phyloP scores from a whole-genome alignment of 1,140 invertebrate species.

The Uloborus diversus region DNA sequence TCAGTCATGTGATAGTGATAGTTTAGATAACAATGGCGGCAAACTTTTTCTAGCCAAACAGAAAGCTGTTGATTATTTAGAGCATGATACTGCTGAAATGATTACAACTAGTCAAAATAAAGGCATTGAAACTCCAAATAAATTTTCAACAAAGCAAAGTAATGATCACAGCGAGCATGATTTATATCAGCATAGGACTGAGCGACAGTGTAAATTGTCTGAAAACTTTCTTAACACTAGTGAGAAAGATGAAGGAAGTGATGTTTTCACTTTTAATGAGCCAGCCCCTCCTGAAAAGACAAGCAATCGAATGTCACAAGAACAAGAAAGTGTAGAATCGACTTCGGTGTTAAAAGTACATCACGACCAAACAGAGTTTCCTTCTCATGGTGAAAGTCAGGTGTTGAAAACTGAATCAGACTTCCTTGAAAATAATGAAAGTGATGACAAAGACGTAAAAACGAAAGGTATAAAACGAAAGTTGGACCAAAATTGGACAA shows the following conservation, averaged over 20 bases:
- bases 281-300: not conserved
- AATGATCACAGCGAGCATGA: no score
- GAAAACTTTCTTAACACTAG: no score
- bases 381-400: not conserved
- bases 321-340: not conserved
- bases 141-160: no score
- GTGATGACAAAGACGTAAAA: not conserved
- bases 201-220: no score
- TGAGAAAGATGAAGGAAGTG: no score
- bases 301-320: not conserved
- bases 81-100: not conserved
- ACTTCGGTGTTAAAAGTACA: not conserved
- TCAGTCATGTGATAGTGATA: not conserved
- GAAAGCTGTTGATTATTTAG: not conserved
- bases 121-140: no score
- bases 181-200: no score
- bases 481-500: not conserved
- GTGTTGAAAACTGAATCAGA: not conserved
- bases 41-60: not conserved
- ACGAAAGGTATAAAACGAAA: not conserved
- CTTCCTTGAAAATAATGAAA: not conserved
- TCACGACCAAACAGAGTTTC: not conserved
- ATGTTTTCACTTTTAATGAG: no score
- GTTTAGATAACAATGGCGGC: not conserved
- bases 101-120: slow-evolving; percentile 8